Base-by-base conservation (phyloP, 2,113 vertebrate genomes). In the Leptodactylus fuscus region DNA sequence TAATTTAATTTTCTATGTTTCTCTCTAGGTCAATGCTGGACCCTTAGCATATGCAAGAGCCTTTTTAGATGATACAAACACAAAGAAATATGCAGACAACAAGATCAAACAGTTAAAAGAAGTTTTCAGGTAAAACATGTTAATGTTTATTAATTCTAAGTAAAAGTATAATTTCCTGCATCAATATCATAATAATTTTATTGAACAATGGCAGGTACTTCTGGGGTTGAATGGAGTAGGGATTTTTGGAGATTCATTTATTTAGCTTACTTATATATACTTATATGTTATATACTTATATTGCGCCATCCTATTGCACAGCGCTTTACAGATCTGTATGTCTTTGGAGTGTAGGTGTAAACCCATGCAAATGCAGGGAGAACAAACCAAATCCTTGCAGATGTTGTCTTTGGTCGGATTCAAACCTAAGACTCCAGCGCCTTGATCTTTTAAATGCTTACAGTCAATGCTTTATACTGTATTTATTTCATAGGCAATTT, bases 21-120 rank as follows among this genome's bases (percentile, higher is more conserved):
- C 73, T 27, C 5, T 87, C 65, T 89, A 99, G 98, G 98, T 99
- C 46, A 99, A 99, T 27, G 98, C 97, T 29, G 98, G 98, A 0
- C 98, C 98, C 0, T 93, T 99, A 22, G 98, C 98, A 0, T 99
- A 99, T 5, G 98, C 98, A 77, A 93, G 98, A 90, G 98, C 96
- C 88, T 99, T 99, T 90, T 94, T 99, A 74, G 98, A 99, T 75
- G 97, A 97, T 53, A 91, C 94, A 4, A 95, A 96, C 87, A 95
- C 97, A 69, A 99, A 99, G 90, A 96, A 96, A 90, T 97, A 97
- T 78, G 96, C 98, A 15, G 98, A 99, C 90, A 99, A 99, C 92
- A 99, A 99, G 91, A 96, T 99, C 81, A 99, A 99, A 88, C 93
- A 97, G 84, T 89, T 99, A 70, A 99, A 99, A 88, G 98, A 99